Base-by-base conservation (phyloP, 2,113 vertebrate genomes). In the Erinaceus europaeus region DNA sequence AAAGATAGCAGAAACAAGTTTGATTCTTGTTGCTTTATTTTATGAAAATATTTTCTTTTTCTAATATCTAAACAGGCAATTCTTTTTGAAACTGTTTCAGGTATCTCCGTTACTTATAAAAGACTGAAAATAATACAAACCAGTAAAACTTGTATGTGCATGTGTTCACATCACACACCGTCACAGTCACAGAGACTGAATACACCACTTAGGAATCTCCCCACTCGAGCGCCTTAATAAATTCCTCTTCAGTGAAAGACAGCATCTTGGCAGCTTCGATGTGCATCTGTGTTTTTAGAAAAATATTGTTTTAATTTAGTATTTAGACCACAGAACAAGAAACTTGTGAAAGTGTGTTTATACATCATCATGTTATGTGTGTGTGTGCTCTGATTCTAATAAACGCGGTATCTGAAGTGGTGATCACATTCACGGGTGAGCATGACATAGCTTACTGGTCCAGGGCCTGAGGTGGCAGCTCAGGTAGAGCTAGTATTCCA, bases 161-260 rank as follows among this genome's bases (percentile, higher is more conserved):
- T 18, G 4, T 40, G 23, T 75, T 55, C 18, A 55, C 4, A 69
- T 18, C 72, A 75, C 9, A 55, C 12, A 74, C 29, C 55, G 5
- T 52, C 32, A 67, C 14, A 46, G 20, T 53, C 73, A 48, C 15
- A 57, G 9, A 69, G 38, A 88, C 25, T 57, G 12, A 53, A 71
- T 57, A 48, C 29, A n/a, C 40, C 23, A 86, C 61, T 96, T 95
- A 98, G 1, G 96, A 89, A 83, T 97, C 98, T 80, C 97, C 98
- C 98, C 98, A 99, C 77, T 99, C 98, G 20, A 99, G 97, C 89
- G 98, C 98, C 95, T 98, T 99, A 97, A 98, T 97, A 93, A 99
- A 99, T 94, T 99, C 99, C 5, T 99, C 98, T 97, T 99, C 99
- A 4, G 98, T 99, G 90, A 99, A 99, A 38, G 98, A 98, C 69